phyloP scores from a whole-genome alignment of 2,797 vertebrate genomes.

The Phalanger gymnotis region DNA sequence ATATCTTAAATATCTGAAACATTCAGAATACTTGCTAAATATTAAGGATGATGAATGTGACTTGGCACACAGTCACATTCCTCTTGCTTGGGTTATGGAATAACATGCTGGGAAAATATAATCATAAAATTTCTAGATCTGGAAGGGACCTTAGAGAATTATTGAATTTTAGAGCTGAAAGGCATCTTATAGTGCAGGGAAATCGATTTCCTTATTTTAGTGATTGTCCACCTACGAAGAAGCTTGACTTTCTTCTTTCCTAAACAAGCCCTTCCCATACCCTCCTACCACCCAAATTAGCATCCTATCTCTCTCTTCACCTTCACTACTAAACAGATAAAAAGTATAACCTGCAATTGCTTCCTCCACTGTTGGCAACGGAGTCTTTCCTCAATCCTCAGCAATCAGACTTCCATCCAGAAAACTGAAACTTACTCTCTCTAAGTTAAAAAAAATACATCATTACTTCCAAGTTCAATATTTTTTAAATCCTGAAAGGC shows the following conservation, averaged over 20 bases:
- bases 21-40: slow-evolving; percentile 41
- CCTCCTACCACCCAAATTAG: not conserved
- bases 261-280: not conserved
- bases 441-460: not conserved
- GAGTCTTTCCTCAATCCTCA: not conserved
- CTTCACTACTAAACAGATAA: not conserved
- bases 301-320: not conserved
- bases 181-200: not conserved
- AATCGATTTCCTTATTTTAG: not conserved
- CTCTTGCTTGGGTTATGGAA: not conserved
- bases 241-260: not conserved
- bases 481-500: not conserved
- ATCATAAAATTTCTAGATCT: not conserved
- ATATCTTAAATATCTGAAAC: slow-evolving; percentile 50
- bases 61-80: slow-evolving; percentile 35
- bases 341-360: not conserved
- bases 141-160: not conserved
- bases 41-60: slow-evolving; percentile 25
- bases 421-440: not conserved
- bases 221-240: not conserved
- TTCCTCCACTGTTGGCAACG: not conserved
- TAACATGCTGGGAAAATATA: not conserved
- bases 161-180: not conserved
- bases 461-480: not conserved
- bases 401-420: not conserved